These are phyloP conservation scores for Mesopsocus fuscifrons DNA, from an alignment of 2,888 invertebrate species.

Conservation along the genomic window DNA sequence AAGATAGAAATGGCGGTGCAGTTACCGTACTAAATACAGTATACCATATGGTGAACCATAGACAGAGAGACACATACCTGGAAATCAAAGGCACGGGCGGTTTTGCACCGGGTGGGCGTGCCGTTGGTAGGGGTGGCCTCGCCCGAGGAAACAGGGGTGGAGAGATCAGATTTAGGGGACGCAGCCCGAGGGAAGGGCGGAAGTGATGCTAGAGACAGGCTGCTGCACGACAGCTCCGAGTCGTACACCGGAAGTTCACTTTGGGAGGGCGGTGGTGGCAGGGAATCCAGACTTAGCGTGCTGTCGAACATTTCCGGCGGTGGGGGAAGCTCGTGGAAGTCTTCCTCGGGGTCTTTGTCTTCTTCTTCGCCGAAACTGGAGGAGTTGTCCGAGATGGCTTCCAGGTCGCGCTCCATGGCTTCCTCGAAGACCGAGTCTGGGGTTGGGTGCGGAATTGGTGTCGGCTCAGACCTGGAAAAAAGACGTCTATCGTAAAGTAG, in stretches of 20 bases:
- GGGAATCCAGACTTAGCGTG: conserved; percentile 57
- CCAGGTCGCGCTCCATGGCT: conserved; percentile 2
- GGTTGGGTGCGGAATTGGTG: no score
- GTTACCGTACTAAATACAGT: no score
- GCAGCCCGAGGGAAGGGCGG: conserved; percentile 39
- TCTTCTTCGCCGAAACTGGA: conserved; percentile 13
- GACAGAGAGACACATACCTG: no score
- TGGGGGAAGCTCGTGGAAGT: conserved; percentile 23
- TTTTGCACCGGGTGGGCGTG: not conserved
- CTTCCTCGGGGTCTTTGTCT: conserved; percentile 16
- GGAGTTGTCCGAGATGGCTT: conserved; percentile 3
- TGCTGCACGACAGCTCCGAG: conserved; percentile 44
- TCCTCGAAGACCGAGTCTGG: conserved; percentile 3
- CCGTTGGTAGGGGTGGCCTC: conserved; percentile 13
- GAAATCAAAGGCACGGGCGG: not conserved
- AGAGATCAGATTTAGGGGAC: conserved; percentile 13
- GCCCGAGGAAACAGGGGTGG: conserved; percentile 14
- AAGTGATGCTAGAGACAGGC: conserved; percentile 44
- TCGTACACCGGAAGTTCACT: conserved; percentile 31
- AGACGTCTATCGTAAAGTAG: no score
- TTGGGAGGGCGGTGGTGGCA: conserved; percentile 58
- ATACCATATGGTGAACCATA: no score
- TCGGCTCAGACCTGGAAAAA: no score
- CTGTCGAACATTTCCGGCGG: conserved; percentile 50
- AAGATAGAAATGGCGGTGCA: no score